phyloP scores from a whole-genome alignment of 2,797 vertebrate species.

The Lutjanus campechanus region DNA sequence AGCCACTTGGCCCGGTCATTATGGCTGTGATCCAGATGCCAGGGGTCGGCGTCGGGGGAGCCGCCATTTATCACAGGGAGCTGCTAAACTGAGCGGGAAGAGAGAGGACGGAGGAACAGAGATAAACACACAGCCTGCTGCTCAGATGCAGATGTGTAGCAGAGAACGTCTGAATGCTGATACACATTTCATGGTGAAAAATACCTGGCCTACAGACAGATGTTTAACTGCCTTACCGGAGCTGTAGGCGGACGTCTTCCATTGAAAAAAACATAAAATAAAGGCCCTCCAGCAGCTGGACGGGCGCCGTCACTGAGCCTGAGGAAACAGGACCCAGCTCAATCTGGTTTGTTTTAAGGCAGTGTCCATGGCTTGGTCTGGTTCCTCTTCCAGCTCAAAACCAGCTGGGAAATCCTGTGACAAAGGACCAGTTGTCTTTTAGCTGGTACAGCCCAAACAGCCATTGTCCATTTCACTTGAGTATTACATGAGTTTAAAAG shows the following conservation, averaged over 20 bases:
- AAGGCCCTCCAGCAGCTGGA: neutral
- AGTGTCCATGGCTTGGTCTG: neutral
- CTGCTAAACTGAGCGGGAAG: slow-evolving; percentile 14
- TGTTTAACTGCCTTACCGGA: no score
- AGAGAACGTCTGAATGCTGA: neutral
- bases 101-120: neutral
- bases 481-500: no score
- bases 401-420: neutral
- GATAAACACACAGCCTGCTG: neutral
- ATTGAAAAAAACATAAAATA: neutral
- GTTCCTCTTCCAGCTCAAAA: neutral
- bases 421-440: neutral
- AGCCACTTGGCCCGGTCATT: slow-evolving; percentile 63
- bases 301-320: neutral
- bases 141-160: neutral
- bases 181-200: neutral
- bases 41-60: slow-evolving; percentile 48
- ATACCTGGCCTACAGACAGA: neutral
- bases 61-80: slow-evolving; percentile 47
- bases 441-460: neutral
- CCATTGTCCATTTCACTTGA: neutral
- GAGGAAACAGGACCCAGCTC: neutral
- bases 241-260: neutral
- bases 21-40: slow-evolving; percentile 64
- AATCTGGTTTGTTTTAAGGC: neutral